Base-by-base conservation (phyloP, 1,140 invertebrate genomes). In the Lasaia peninsularis region DNA sequence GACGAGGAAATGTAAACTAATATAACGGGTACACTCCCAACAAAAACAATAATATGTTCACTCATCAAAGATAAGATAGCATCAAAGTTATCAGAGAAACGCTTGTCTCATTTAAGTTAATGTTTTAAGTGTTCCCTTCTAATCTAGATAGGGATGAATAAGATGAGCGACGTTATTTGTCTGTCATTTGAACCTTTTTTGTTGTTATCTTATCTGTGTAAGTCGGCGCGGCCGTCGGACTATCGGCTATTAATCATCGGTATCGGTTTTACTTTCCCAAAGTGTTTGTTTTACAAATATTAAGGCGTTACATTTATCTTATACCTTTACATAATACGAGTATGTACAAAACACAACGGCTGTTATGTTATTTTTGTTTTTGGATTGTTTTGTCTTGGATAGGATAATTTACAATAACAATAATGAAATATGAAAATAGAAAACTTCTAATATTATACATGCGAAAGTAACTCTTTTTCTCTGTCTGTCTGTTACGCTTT, bases 141-240 rank as follows among this genome's bases (percentile, higher is more conserved):
- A 48, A 48, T 48, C 55, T 44, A 55, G 55, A 58, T 68, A 59
- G 54, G 63, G 66, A 68, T 68, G 65, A 68, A 54, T 35, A 21
- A 54, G 50, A 60, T 63, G 44, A 52, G 54, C 49, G 51, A 62
- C 58, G 62, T 69, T 71, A 77, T 80, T 80, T 77, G 70, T 75
- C 71, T 78, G 75, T 80, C 78, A 72, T 73, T 74, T 62, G 48
- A 51, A 65, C 57, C 57, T 56, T 48, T 48, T 48, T 48, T 48
- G 44, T 48, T 24, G 16, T 40, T 65, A 78, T 71, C 44, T 48
- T 48, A 48, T 48, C 44, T 48, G 18, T 48, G 11, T 48, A 48
- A 48, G 40, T 20, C 40, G 11, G 18, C 18, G 18, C 40, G 16
- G 40, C 40, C 20, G 40, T 48, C 40, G 20, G 10, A 4, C 40